Percentiles rank a stretch among this genome's conserved stretches.
phyloP scores from a whole-genome alignment of 2,113 vertebrate species.

The Urocitellus parryii region DNA sequence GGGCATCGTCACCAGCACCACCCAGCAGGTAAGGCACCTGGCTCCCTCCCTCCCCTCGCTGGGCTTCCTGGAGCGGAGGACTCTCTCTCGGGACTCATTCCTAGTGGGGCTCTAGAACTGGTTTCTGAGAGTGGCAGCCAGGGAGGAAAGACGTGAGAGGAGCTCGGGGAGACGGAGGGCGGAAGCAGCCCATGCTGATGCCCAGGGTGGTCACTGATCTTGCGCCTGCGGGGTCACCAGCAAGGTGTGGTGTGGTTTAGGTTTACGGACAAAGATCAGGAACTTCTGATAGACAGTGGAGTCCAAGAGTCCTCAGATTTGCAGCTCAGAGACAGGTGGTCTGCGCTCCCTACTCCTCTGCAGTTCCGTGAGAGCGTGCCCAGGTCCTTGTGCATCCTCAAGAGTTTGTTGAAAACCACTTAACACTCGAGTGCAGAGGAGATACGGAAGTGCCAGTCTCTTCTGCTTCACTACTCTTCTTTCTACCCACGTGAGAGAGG shows the following conservation, averaged over 20 bases:
- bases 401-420: not conserved
- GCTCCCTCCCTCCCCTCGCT: fast-evolving
- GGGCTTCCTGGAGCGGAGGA: not conserved
- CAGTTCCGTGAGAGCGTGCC: not conserved
- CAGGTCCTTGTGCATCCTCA: not conserved
- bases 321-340: not conserved
- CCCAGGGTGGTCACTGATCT: not conserved
- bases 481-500: not conserved
- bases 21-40: slow-evolving; percentile 92
- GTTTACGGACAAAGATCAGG: too few relatives aligned
- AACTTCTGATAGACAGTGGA: not conserved
- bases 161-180: too few relatives aligned
- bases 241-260: not conserved
- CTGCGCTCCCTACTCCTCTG: not conserved
- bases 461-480: not conserved
- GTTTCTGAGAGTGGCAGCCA: not conserved
- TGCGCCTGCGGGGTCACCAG: not conserved
- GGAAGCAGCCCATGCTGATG: not conserved
- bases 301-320: not conserved
- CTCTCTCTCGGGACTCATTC: not conserved
- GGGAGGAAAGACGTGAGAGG: not conserved
- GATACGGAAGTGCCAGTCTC: not conserved
- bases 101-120: fast-evolving
- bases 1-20: slow-evolving; percentile 97
- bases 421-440: not conserved